Conservation (phyloP, 2,797 vertebrate species). For the Pampus argenteus region DNA sequence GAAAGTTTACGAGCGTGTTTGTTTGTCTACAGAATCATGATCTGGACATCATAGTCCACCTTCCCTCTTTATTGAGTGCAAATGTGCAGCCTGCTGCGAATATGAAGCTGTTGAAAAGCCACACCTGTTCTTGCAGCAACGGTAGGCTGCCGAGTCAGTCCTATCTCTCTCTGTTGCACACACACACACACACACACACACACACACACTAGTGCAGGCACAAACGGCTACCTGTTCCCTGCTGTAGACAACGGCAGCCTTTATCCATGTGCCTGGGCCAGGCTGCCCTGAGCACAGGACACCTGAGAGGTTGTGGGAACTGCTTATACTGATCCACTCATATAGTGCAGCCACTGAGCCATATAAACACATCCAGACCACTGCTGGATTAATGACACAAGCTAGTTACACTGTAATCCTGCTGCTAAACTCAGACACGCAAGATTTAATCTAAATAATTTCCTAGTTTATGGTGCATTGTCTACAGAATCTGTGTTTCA, state of each 20-base stretch:
- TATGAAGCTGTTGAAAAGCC: conserved; percentile 61
- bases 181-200: background rate
- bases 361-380: conserved; percentile 65
- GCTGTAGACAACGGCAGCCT: conserved; percentile 81
- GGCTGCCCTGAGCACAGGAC: conserved; percentile 78
- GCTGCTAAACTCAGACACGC: conserved; percentile 45
- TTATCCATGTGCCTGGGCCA: conserved; percentile 76
- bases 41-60: conserved; percentile 42
- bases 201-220: conserved; percentile 45
- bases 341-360: conserved; percentile 70
- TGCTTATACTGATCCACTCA: conserved; percentile 72
- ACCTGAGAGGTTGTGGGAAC: conserved; percentile 84
- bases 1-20: conserved; percentile 8
- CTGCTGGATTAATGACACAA: conserved; percentile 56
- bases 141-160: conserved; percentile 42
- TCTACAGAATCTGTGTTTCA: conserved; percentile 1
- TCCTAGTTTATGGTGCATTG: background rate
- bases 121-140: conserved; percentile 62
- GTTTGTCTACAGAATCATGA: conserved; percentile 37
- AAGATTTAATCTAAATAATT: conserved; percentile 26
- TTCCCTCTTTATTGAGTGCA: conserved; percentile 21
- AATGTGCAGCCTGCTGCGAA: conserved; percentile 42
- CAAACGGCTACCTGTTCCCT: conserved; percentile 85
- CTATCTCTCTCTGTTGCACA: conserved; percentile 38
- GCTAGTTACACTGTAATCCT: conserved; percentile 58